These are phyloP conservation scores for Lepus europaeus DNA, from an alignment of 2,113 vertebrate genomes.

Conservation along the genomic window DNA sequence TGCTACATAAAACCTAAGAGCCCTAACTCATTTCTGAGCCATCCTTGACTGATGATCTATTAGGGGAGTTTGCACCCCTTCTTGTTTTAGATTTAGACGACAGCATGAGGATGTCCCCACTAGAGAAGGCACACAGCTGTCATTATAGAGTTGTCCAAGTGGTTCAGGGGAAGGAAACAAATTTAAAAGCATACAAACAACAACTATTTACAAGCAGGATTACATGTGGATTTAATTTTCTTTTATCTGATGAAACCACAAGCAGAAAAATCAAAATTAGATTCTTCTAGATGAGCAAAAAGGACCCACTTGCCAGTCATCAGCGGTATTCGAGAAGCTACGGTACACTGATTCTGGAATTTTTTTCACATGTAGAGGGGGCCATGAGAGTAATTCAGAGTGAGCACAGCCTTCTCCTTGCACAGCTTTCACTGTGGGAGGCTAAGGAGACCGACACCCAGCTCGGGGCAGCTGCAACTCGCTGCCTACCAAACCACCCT, in stretches of 20 bases:
- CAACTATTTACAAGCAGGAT: not conserved
- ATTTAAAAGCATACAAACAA: not conserved
- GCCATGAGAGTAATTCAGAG: not conserved
- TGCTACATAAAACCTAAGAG: not conserved
- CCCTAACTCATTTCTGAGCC: conserved; percentile 26
- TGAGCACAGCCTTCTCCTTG: not conserved
- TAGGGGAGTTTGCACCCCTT: not conserved
- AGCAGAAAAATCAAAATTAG: conserved; percentile 35
- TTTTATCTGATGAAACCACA: conserved; percentile 29
- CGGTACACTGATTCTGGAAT: not conserved
- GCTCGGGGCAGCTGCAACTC: not conserved
- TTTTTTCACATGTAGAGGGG: not conserved
- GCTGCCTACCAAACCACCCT: not conserved
- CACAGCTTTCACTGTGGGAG: not conserved
- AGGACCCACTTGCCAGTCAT: not conserved
- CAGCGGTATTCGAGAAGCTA: not conserved
- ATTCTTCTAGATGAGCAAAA: not conserved
- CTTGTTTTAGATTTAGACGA: conserved; percentile 34
- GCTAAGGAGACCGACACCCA: not conserved
- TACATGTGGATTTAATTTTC: not conserved
- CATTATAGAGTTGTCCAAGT: conserved; percentile 4
- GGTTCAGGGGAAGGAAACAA: not conserved
- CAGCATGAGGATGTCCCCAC: not conserved
- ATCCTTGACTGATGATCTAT: not conserved
- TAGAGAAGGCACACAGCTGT: not conserved